Conservation (phyloP, 2,888 invertebrate species). For the Drosophila maculinotata region DNA sequence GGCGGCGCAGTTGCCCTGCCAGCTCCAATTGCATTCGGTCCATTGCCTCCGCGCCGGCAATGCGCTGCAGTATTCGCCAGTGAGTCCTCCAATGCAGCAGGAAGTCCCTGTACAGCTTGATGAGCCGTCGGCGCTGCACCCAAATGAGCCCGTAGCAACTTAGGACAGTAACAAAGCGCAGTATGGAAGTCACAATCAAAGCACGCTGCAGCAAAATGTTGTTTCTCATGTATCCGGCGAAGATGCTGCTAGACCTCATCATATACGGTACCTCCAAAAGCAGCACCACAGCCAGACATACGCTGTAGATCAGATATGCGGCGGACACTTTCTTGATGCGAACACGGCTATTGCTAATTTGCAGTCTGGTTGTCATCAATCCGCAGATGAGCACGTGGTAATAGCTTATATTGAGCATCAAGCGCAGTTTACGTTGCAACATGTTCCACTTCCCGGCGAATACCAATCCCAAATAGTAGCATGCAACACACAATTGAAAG, state of each 20-base stretch:
- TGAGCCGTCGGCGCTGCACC: constrained; percentile 41
- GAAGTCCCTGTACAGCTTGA: constrained; percentile 39
- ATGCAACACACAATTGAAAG: neutral
- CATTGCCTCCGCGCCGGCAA: constrained; percentile 21
- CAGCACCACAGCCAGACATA: constrained; percentile 11
- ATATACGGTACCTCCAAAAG: constrained; percentile 28
- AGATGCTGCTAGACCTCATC: constrained; percentile 6
- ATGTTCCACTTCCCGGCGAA: constrained; percentile 33
- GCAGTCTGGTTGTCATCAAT: constrained; percentile 47
- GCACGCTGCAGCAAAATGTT: constrained; percentile 53
- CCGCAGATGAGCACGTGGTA: constrained; percentile 43
- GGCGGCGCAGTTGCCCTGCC: constrained; percentile 13
- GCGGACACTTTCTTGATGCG: constrained; percentile 25
- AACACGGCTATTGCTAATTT: neutral
- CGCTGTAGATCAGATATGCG: constrained; percentile 53
- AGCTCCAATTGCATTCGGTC: constrained; percentile 37
- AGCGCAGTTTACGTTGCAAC: constrained; percentile 51
- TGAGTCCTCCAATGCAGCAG: constrained; percentile 28
- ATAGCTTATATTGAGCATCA: constrained; percentile 38
- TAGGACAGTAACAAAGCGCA: constrained; percentile 15
- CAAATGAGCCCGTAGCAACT: constrained; percentile 50
- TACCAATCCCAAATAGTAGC: neutral
- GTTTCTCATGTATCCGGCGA: constrained; percentile 39
- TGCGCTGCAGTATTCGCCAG: constrained; percentile 4
- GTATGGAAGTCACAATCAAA: neutral